phyloP scores from a whole-genome alignment of 2,888 invertebrate species.

The Harpagoxenus sublaevis region DNA sequence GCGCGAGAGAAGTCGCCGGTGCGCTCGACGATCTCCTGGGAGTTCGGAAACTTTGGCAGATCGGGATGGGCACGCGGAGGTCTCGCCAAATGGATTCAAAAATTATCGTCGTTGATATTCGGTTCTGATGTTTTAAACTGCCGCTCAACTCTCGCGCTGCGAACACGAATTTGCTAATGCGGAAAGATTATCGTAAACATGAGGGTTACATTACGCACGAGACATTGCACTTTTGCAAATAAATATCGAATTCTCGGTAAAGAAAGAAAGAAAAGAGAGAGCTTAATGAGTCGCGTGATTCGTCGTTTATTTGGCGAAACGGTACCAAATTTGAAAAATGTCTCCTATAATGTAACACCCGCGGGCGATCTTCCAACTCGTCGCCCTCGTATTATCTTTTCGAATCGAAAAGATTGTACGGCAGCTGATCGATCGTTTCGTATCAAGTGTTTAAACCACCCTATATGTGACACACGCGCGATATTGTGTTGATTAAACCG shows the following conservation, averaged over 20 bases:
- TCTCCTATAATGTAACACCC: background rate
- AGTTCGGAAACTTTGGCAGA: background rate
- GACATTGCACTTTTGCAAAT: too few species aligned
- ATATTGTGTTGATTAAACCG: constrained; percentile 10
- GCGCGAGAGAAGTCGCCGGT: background rate
- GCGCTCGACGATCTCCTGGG: background rate
- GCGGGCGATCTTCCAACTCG: constrained; percentile 3
- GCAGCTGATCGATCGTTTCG: background rate
- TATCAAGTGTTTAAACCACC: background rate
- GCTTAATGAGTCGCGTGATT: background rate
- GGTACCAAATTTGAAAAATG: background rate
- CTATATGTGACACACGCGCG: constrained; percentile 7
- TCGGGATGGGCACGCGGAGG: background rate
- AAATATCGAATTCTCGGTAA: background rate
- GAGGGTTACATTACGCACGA: background rate
- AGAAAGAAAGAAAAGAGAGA: background rate
- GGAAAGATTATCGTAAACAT: background rate
- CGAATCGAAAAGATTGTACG: background rate
- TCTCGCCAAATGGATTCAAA: background rate
- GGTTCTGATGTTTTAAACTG: background rate
- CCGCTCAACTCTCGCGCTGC: background rate
- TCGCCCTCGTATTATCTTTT: background rate
- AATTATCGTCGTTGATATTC: background rate
- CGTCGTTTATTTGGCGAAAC: background rate
- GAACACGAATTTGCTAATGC: background rate